Conservation (phyloP, 2,113 vertebrate genomes). For the Neolamprologus kungweensis region DNA sequence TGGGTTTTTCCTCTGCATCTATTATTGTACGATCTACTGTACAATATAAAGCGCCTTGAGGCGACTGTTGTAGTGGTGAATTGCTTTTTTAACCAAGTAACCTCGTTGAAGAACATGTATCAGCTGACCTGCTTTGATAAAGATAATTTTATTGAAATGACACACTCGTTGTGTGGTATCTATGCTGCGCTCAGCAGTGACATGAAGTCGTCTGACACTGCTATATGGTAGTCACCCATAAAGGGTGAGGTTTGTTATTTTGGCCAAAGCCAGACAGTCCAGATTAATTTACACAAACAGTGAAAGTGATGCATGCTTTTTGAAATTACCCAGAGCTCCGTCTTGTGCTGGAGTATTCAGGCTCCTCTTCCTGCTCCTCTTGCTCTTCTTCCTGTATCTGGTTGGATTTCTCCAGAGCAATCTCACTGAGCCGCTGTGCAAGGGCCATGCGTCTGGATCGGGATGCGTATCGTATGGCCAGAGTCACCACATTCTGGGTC, state of each 20-base stretch:
- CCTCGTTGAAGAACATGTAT: neutral
- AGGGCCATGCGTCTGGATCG: slow-evolving; percentile 81
- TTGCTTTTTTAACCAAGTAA: neutral
- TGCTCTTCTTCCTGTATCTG: slow-evolving; percentile 57
- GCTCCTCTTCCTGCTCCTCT: slow-evolving; percentile 64
- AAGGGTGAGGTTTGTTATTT: neutral
- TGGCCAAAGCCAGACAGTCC: neutral
- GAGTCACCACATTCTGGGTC: slow-evolving; percentile 80
- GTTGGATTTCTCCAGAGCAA: slow-evolving; percentile 81
- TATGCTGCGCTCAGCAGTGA: neutral
- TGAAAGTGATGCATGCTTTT: neutral
- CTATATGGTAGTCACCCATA: rapidly evolving
- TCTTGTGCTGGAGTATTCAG: slow-evolving; percentile 58
- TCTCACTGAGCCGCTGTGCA: slow-evolving; percentile 83
- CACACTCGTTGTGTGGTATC: neutral
- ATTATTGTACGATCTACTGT: neutral
- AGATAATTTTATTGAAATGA: neutral
- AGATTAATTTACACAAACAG: neutral
- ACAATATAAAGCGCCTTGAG: neutral
- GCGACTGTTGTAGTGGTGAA: neutral
- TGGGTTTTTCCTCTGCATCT: neutral
- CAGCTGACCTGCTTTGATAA: neutral
- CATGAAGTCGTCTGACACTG: neutral
- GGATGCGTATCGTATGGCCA: slow-evolving; percentile 92
- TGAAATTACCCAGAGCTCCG: slow-evolving; percentile 67